Evolutionary conservation across 2,113 vertebrate genomes (phyloP), one percentile per base, ranked within the genome.

Genomic region (Verasper variegatus): DNA sequence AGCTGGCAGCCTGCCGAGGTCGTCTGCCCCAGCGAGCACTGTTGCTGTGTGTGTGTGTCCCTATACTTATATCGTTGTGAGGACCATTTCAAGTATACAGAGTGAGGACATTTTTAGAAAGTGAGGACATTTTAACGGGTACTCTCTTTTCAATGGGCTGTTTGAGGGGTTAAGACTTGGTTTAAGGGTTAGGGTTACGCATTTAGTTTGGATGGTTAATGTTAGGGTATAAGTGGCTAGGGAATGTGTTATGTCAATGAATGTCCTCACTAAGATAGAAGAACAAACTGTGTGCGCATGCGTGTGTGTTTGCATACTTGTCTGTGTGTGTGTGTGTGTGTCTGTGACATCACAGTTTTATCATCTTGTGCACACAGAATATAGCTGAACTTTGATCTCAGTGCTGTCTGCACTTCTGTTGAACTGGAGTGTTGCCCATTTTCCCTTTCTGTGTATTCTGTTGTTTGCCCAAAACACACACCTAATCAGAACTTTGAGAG

Each of bases 311-410:
- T 54, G 26, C 26, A 26, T 31, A 31, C 31, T 31, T 31, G 31
- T 42, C 35, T 26, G 20, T 37, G 52, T 65, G 58, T 31, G 54
- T 42, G 31, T 24, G 18, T 47, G 51, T 64, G 51, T 31, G 54
- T 47, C 9, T 23, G 31, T 54, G 45, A 86, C 71, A 66, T 78
- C 26, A 57, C 62, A 31, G n/a, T 80, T 88, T 88, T 86, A 88
- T 90, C 80, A 71, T 80, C 82, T 80, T 90, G 74, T 89, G 77
- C 84, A 83, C 74, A 89, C 82, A 88, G 76, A 89, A 76, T 85
- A 86, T 55, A 51, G 67, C 71, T 92, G 81, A 93, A 91, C 92
- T 92, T 92, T 92, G 86, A 84, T 87, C 88, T 81, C 20, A 14
- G 88, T 68, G 78, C 81, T 88, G 87, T 89, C 81, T 92, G 85